phyloP scores from a whole-genome alignment of 2,888 invertebrate species.

The Drosophila multiciliata region DNA sequence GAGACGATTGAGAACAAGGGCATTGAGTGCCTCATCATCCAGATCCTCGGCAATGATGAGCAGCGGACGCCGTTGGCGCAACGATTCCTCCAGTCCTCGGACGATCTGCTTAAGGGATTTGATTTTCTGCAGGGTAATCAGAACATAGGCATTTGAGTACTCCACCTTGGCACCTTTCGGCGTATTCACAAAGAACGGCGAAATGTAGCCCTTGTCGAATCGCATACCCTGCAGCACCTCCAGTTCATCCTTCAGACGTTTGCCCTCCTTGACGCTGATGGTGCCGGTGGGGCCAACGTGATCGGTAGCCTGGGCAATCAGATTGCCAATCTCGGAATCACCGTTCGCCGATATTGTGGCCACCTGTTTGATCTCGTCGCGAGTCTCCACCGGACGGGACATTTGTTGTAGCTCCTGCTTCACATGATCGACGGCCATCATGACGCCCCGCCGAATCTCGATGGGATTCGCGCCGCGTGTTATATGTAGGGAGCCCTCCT shows the following conservation, averaged over 20 bases:
- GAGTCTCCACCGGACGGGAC: slow-evolving; percentile 97
- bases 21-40: slow-evolving; percentile 97
- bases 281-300: slow-evolving; percentile 98
- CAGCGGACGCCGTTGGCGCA: slow-evolving; percentile 95
- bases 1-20: slow-evolving; percentile 95
- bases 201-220: slow-evolving; percentile 99
- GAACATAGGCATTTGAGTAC: slow-evolving; percentile 96
- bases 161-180: slow-evolving; percentile 98
- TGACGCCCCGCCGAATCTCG: slow-evolving; percentile 97
- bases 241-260: slow-evolving; percentile 97
- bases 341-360: slow-evolving; percentile 99
- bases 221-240: slow-evolving; percentile 99
- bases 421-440: slow-evolving; percentile 97
- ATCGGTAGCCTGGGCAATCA: slow-evolving; percentile 99
- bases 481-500: slow-evolving; percentile 99
- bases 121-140: slow-evolving; percentile 99
- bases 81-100: slow-evolving; percentile 97
- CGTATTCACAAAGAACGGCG: slow-evolving; percentile 99
- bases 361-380: slow-evolving; percentile 99
- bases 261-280: slow-evolving; percentile 99
- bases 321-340: slow-evolving; percentile 94
- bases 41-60: slow-evolving; percentile 98
- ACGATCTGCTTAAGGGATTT: slow-evolving; percentile 97
- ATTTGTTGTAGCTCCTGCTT: slow-evolving; percentile 94
- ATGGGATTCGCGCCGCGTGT: slow-evolving; percentile 98